These are phyloP conservation scores for Noctilio leporinus DNA, from an alignment of 2,113 vertebrate species.

Conservation along the genomic window DNA sequence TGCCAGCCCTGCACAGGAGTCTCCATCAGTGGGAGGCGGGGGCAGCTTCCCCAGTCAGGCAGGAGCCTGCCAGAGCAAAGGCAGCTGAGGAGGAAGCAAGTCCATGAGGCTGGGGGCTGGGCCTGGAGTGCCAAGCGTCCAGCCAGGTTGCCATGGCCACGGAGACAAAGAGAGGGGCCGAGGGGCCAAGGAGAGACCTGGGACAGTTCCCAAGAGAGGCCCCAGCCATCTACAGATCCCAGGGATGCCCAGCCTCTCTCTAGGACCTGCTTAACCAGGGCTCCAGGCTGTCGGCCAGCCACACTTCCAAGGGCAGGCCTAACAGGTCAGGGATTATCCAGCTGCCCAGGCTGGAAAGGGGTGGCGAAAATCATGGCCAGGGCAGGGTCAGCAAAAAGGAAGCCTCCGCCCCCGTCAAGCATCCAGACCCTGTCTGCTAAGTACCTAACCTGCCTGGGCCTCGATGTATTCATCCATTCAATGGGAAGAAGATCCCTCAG, in stretches of 20 bases:
- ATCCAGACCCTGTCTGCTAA: not conserved
- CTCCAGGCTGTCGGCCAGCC: not conserved
- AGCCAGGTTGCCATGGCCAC: slow-evolving; percentile 66
- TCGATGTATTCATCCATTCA: not conserved
- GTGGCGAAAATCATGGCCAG: not conserved
- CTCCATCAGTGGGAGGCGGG: not conserved
- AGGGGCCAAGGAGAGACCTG: slow-evolving; percentile 32
- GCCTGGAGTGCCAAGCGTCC: slow-evolving; percentile 28
- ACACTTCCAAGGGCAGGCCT: not conserved
- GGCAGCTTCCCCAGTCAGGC: not conserved
- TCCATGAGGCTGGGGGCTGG: not conserved
- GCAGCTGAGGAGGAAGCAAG: slow-evolving; percentile 14
- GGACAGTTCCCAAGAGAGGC: slow-evolving; percentile 22
- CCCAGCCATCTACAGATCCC: not conserved
- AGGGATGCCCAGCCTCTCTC: not conserved
- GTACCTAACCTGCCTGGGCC: not conserved
- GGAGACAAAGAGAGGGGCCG: slow-evolving; percentile 38
- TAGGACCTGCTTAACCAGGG: not conserved
- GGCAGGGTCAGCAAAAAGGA: not conserved
- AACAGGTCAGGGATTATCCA: not conserved
- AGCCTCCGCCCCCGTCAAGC: not conserved
- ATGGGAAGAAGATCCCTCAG: not conserved
- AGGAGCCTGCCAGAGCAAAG: not conserved
- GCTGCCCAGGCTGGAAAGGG: not conserved
- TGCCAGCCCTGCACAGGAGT: not conserved